These are phyloP conservation scores for Holacanthella duospinosa DNA, from an alignment of 2,888 invertebrate genomes.

Conservation along the genomic window DNA sequence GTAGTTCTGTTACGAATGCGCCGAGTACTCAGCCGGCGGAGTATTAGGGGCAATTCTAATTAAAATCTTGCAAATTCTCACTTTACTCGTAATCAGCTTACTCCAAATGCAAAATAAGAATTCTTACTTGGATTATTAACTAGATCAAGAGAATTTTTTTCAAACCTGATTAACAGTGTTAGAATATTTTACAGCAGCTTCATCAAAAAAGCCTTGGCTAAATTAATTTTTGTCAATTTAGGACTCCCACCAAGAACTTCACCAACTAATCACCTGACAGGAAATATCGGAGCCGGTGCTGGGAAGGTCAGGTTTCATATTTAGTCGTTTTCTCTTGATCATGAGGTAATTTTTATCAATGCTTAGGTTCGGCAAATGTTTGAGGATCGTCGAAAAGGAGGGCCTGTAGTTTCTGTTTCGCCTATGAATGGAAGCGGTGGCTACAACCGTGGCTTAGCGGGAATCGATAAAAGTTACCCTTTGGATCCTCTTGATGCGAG, in stretches of 20 bases:
- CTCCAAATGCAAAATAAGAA: too few species aligned
- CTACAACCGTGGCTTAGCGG: constrained; percentile 16
- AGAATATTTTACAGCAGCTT: not conserved
- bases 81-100: too few species aligned
- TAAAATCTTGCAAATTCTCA: too few species aligned
- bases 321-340: not conserved
- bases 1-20: too few species aligned
- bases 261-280: not conserved
- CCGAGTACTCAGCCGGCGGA: too few species aligned
- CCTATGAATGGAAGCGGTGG: constrained; percentile 41
- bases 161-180: too few species aligned
- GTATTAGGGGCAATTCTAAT: too few species aligned
- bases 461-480: constrained; percentile 38
- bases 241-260: not conserved
- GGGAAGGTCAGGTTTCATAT: constrained; percentile 21
- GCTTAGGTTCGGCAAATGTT: constrained; percentile 70
- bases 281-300: constrained; percentile 9
- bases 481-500: constrained; percentile 36
- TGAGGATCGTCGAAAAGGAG: constrained; percentile 50
- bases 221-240: not conserved
- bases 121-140: not conserved
- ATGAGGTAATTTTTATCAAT: not conserved
- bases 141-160: too few species aligned
- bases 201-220: not conserved
- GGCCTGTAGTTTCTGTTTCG: constrained; percentile 37